Evolutionary conservation across 2,888 invertebrate species (phyloP).

Genomic region (Parnassius apollo): DNA sequence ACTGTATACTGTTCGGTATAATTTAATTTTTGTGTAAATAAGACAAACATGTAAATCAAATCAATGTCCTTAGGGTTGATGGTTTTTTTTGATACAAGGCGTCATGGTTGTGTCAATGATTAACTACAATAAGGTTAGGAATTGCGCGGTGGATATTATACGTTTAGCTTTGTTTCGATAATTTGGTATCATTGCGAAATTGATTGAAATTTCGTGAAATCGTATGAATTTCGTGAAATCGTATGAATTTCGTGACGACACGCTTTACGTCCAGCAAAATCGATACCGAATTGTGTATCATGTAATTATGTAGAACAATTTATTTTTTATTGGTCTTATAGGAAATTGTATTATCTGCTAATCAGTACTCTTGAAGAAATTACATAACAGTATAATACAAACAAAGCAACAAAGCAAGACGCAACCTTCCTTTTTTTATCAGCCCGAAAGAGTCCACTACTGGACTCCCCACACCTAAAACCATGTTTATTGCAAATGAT

Average conservation of each 20-base stretch:
- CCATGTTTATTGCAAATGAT: too few relatives aligned
- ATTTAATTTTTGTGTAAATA: constrained; percentile 23
- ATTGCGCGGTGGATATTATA: constrained; percentile 7
- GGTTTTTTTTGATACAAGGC: not conserved
- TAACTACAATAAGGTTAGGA: constrained; percentile 6
- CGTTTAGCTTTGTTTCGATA: constrained; percentile 1
- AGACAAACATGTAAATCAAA: constrained; percentile 15
- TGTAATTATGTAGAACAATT: constrained; percentile 28
- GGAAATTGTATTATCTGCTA: constrained; percentile 3
- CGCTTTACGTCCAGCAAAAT: not conserved
- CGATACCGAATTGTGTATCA: constrained; percentile 9
- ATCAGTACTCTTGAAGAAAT: not conserved
- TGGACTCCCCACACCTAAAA: too few relatives aligned
- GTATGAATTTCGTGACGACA: constrained; percentile 4
- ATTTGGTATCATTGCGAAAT: constrained; percentile 5
- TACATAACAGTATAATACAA: not conserved
- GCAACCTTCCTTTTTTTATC: too few relatives aligned
- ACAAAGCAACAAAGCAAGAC: too few relatives aligned
- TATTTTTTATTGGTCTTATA: constrained; percentile 18
- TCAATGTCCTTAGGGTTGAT: not conserved
- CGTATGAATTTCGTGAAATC: constrained; percentile 5
- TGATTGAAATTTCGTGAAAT: constrained; percentile 7
- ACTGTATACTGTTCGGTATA: constrained; percentile 17
- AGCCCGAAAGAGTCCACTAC: too few relatives aligned
- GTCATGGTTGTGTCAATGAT: constrained; percentile 20